Evolutionary conservation across 2,888 invertebrate genomes (phyloP), one percentile per base, ranked within the genome.

Genomic region (Neoscelio sp.): DNA sequence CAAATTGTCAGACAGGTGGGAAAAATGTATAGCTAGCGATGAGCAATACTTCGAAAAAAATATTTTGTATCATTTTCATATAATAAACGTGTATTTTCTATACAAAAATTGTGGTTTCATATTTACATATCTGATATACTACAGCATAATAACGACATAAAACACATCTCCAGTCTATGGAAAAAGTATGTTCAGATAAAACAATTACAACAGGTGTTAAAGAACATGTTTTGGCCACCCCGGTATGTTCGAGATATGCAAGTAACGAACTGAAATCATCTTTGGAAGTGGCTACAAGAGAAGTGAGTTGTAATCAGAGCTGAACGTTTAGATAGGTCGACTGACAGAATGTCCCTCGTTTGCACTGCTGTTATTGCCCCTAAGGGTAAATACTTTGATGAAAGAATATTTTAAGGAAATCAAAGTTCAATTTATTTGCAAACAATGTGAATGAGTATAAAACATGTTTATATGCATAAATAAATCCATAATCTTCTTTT

Each of bases 141-240:
- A n/a, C n/a, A n/a, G n/a, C n/a, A n/a, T n/a, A n/a, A n/a, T n/a
- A n/a, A n/a, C n/a, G n/a, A n/a, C n/a, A n/a, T n/a, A n/a, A n/a
- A n/a, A n/a, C n/a, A n/a, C n/a, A n/a, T n/a, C 20, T 73, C 60
- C 0, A 33, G 44, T 23, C 13, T 80, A 4, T 82, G 79, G 35
- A 35, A 12, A 42, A 74, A 79, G 26, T 82, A 74, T 64, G 28
- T 71, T 17, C 46, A 48, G 56, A 79, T 44, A 35, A 56, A 26
- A 42, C 6, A 35, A 35, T 12, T 12, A 6, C 35, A 35, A 35
- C n/a, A 35, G 12, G 12, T 12, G 40, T 13, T 35, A 12, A 35
- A 33, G 54, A 33, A 38, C 33, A 75, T 80, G 71, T 12, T 7
- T 12, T 76, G 75, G 44, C 71, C 76, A n/a, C 64, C 42, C 3